A percentile compares a stretch with the other conserved stretches of the same genome.
Conservation (phyloP, 2,797 vertebrate genomes). For the Cichlasoma orientale region DNA sequence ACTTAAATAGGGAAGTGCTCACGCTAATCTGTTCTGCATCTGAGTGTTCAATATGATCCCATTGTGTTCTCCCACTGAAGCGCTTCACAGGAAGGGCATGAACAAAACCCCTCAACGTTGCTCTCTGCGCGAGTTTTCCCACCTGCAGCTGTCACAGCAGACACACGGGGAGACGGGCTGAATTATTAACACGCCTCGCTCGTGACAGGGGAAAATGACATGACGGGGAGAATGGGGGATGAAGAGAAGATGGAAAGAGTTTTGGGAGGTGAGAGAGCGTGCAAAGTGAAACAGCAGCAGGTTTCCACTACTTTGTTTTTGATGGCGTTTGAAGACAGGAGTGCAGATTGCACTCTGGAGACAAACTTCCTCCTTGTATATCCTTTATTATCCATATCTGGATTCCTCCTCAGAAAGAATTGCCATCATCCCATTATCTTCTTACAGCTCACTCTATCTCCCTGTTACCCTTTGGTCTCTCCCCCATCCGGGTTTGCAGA, state of each 20-base stretch:
- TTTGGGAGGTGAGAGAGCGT: neutral
- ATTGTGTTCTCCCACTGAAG: constrained; percentile 59
- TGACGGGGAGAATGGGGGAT: neutral
- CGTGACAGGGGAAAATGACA: constrained; percentile 10
- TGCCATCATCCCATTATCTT: constrained; percentile 45
- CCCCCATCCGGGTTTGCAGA: constrained; percentile 61
- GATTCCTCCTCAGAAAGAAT: constrained; percentile 52
- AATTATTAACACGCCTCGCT: constrained; percentile 52
- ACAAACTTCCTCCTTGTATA: constrained; percentile 48
- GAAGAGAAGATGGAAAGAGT: neutral
- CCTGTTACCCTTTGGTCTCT: constrained; percentile 56
- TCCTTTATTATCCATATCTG: constrained; percentile 49
- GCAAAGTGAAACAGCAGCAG: neutral
- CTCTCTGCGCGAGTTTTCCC: constrained; percentile 21
- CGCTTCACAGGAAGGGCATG: constrained; percentile 29
- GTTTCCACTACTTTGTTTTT: constrained; percentile 26
- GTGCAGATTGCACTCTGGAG: constrained; percentile 15
- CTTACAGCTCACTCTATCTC: constrained; percentile 43
- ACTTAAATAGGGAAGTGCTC: constrained; percentile 33
- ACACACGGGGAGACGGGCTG: constrained; percentile 23
- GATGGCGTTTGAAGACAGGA: constrained; percentile 28
- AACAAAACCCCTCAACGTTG: constrained; percentile 39
- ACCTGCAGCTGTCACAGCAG: constrained; percentile 59
- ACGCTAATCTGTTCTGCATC: constrained; percentile 39
- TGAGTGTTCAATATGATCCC: constrained; percentile 40